Base-by-base conservation (phyloP, 2,797 vertebrate genomes). In the Argya squamiceps region DNA sequence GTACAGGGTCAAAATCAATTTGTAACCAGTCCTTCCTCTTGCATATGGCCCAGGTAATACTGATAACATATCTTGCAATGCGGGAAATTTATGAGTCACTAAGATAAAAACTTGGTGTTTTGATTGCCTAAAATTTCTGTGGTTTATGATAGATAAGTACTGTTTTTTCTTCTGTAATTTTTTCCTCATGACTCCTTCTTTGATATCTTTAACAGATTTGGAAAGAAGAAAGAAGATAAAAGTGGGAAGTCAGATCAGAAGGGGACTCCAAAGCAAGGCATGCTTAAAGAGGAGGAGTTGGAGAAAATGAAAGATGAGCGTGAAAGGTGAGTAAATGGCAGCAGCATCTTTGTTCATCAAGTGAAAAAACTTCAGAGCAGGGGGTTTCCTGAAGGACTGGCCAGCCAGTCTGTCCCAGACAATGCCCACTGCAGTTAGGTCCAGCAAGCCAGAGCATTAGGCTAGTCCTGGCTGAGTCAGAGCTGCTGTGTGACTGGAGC, bases 201-300 rank as follows among this genome's bases (percentile, higher is more conserved):
- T 94, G 67, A 21, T 95, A 58, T 96, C 50, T 93, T 96, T 59
- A 88, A 97, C 95, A 99, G 99, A 96, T 99, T 99, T 91, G 99
- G 99, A 46, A 99, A 99, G 98, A 99, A 99, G 96, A 99, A 99
- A 91, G 99, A 99, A 36, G 99, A 99, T 67, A 99, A 98, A 97
- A 97, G 91, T 46, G 96, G 98, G 87, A 99, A 99, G 96, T 59
- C 69, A 4, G 99, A 99, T 74, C 98, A 98, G 63, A 99, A 99
- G 92, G 97, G 96, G 6, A 95, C 97, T 29, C 96, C 96, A 83
- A 98, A 98, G 93, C 98, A 98, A 4, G 97, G 98, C 50, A 22
- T 97, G 13, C 97, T 99, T 80, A 99, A 97, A 80, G 99, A 99
- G 83, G 98, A 98, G 11, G 99, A 99, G 87, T 84, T 99, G 55